phyloP scores from a whole-genome alignment of 2,888 invertebrate species.

The Drosophila glabriapex region DNA sequence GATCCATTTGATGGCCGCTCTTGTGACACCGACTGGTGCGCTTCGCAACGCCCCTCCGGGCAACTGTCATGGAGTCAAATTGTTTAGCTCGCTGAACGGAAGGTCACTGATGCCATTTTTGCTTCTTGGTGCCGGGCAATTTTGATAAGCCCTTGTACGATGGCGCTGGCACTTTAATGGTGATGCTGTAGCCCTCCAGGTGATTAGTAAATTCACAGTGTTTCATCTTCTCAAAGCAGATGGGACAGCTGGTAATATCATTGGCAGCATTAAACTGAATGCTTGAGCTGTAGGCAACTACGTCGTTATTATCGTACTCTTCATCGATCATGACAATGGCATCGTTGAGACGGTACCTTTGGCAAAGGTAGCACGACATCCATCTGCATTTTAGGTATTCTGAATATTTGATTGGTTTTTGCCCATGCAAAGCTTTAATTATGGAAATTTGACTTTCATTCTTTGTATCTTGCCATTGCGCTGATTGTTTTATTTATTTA shows the following conservation, averaged over 20 bases:
- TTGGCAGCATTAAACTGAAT: slow-evolving; percentile 61
- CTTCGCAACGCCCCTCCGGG: not conserved
- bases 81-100: no score
- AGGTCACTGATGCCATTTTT: not conserved
- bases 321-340: slow-evolving; percentile 83
- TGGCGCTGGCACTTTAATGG: slow-evolving; percentile 63
- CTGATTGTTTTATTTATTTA: slow-evolving; percentile 3
- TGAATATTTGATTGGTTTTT: slow-evolving; percentile 44
- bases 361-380: slow-evolving; percentile 24
- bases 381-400: slow-evolving; percentile 20
- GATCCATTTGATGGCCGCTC: no score
- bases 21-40: no score
- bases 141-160: slow-evolving; percentile 19
- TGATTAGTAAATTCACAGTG: slow-evolving; percentile 81
- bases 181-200: slow-evolving; percentile 84
- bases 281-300: slow-evolving; percentile 70
- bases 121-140: slow-evolving; percentile 11
- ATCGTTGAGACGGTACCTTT: slow-evolving; percentile 38
- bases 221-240: slow-evolving; percentile 83
- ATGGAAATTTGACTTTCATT: not conserved
- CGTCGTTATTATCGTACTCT: slow-evolving; percentile 66
- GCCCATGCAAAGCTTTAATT: not conserved
- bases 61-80: no score
- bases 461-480: slow-evolving; percentile 11
- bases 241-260: slow-evolving; percentile 84